Base-by-base conservation (phyloP, 2,888 invertebrate species). In the Pedicia rivosa region DNA sequence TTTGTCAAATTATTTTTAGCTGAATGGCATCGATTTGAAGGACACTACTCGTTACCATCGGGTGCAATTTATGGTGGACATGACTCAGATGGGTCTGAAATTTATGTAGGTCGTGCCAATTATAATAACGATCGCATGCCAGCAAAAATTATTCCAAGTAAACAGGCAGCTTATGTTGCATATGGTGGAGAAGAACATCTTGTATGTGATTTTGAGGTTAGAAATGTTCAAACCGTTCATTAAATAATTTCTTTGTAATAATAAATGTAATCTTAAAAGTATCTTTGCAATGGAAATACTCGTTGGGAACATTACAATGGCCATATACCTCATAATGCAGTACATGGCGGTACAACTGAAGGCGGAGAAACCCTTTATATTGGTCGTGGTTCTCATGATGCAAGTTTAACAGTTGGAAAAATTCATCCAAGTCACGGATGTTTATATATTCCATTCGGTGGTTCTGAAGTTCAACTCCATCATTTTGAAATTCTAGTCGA, bases 111-210 rank as follows among this genome's bases (percentile, higher is more conserved):
- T 10, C 30, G 30, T 30, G 30, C 30, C 5, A 9, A 4, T 16
- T 14, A 30, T 17, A 30, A 30, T 5, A 66, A 66, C 7, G 67
- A 68, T 43, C 59, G 62, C 55, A 40, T 68, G 4, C 68, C 68
- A 4, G 67, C 68, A 1, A 68, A 68, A 55, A 58, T 68, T 2
- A 63, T 67, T 14, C 67, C 67, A 1, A 59, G 57, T 6, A 63
- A 57, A 45, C 43, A 50, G 20, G 55, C 57, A 8, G 66, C 64
- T 2, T 68, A 67, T 43, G 51, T n/a, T n/a, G n/a, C n/a, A n/a
- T n/a, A n/a, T n/a, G n/a, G n/a, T n/a, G n/a, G n/a, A n/a, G n/a
- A n/a, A n/a, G n/a, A n/a, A 50, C 57, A 66, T 41, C 48, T 56
- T 15, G 63, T 65, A 38, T 49, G 59, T 25, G 51, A 56, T 15